A percentile compares a stretch with the other conserved stretches of the same genome.
These are phyloP conservation scores for Aspidoscelis tigris DNA, from an alignment of 2,113 vertebrate genomes.

Conservation along the genomic window DNA sequence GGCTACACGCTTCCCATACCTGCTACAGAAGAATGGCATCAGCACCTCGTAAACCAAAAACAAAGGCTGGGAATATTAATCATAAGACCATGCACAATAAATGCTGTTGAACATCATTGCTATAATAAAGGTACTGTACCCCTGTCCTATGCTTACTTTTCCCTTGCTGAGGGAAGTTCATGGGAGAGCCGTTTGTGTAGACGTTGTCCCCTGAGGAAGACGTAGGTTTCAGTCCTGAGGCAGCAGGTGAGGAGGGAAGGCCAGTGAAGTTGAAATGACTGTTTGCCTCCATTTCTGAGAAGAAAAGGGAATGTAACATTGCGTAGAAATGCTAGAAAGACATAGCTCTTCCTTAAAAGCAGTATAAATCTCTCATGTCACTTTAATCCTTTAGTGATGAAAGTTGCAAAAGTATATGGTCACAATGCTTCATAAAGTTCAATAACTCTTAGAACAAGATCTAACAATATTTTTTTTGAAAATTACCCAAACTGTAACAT, in stretches of 20 bases:
- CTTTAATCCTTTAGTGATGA: neutral
- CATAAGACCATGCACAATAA: neutral
- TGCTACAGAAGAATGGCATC: neutral
- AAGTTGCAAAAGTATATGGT: neutral
- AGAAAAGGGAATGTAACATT: conserved; percentile 38
- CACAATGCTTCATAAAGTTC: neutral
- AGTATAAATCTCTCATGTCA: conserved; percentile 3
- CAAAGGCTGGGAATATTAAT: neutral
- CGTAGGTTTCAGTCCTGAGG: conserved; percentile 93
- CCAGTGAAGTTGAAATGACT: conserved; percentile 92
- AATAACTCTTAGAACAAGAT: neutral
- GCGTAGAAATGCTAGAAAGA: conserved; percentile 41
- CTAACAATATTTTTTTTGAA: neutral
- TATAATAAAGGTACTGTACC: fast-evolving
- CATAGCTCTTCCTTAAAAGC: neutral
- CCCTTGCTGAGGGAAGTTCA: conserved; percentile 90
- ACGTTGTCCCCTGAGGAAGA: conserved; percentile 92
- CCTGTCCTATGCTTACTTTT: conserved; percentile 83
- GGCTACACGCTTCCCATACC: too few relatives aligned
- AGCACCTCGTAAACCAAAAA: neutral
- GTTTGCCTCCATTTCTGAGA: conserved; percentile 90
- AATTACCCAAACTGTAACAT: neutral
- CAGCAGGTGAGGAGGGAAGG: conserved; percentile 86
- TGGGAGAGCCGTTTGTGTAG: conserved; percentile 89
- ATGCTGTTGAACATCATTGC: too few relatives aligned